Conservation (phyloP, 1,140 invertebrate species). For the Platorchestia sp. region DNA sequence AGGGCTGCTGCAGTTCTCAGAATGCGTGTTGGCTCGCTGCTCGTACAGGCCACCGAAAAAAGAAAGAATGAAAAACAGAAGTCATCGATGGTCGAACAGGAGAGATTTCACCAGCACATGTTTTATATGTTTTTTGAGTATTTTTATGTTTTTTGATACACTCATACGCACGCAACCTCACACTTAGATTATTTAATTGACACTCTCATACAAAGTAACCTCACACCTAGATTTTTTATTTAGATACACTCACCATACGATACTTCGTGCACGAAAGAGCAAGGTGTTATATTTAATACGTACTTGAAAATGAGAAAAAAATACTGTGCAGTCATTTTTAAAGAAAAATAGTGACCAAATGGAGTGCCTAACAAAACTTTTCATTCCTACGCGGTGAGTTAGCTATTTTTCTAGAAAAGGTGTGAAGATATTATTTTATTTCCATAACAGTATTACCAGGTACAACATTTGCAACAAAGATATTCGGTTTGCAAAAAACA, state of each 20-base stretch:
- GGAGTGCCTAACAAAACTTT: neutral
- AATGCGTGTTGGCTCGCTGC: neutral
- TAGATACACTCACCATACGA: too few species aligned
- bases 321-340: neutral
- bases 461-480: neutral
- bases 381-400: neutral
- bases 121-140: too few species aligned
- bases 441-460: neutral
- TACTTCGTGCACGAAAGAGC: neutral
- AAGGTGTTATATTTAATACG: neutral
- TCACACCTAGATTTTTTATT: too few species aligned
- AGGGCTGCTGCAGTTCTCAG: slow-evolving; percentile 17
- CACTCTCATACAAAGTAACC: too few species aligned
- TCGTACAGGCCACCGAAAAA: too few species aligned
- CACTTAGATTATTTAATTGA: too few species aligned
- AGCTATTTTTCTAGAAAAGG: neutral
- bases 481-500: neutral
- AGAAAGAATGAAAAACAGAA: too few species aligned
- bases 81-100: too few species aligned
- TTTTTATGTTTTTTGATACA: too few species aligned
- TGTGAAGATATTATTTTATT: neutral
- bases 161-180: too few species aligned
- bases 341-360: neutral
- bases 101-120: too few species aligned
- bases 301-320: neutral